Evolutionary conservation across 2,888 invertebrate species (phyloP).

Genomic region (Hybos culiciformis): DNA sequence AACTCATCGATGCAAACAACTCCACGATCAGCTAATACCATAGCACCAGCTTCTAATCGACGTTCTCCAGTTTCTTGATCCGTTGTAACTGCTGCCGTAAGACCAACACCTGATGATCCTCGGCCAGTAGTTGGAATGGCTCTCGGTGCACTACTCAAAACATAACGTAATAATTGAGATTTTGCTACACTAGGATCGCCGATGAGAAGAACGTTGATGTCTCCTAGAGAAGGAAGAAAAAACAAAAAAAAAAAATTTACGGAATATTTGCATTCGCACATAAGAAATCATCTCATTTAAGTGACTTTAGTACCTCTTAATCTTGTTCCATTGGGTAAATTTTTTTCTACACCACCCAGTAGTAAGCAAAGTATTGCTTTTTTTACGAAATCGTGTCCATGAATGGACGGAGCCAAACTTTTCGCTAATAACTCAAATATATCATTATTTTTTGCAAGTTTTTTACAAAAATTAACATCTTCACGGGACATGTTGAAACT

Average conservation of each 20-base stretch:
- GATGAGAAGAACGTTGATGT: conserved; percentile 83
- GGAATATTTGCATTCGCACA: too few relatives aligned
- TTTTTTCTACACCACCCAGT: conserved; percentile 90
- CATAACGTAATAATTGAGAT: conserved; percentile 88
- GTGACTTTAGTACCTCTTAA: too few relatives aligned
- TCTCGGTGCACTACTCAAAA: conserved; percentile 84
- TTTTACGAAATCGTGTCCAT: conserved; percentile 93
- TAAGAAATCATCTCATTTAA: too few relatives aligned
- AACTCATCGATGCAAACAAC: conserved; percentile 95
- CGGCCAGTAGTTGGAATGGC: conserved; percentile 96
- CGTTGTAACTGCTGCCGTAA: conserved; percentile 95
- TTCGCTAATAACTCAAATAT: conserved; percentile 81
- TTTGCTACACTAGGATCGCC: conserved; percentile 99
- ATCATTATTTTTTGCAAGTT: conserved; percentile 57
- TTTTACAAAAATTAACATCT: conserved; percentile 81
- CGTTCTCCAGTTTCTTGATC: conserved; percentile 87
- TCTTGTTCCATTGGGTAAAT: conserved; percentile 80
- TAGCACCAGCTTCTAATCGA: conserved; percentile 92
- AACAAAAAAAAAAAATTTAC: too few relatives aligned
- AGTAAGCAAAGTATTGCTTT: conserved; percentile 89
- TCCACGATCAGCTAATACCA: conserved; percentile 98
- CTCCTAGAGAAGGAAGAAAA: too few relatives aligned
- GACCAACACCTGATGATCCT: conserved; percentile 95
- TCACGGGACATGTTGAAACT: conserved; percentile 62
- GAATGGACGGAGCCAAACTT: conserved; percentile 94